These are phyloP conservation scores for Epinephelus cyanopodus DNA, from an alignment of 2,113 vertebrate genomes.

Conservation along the genomic window DNA sequence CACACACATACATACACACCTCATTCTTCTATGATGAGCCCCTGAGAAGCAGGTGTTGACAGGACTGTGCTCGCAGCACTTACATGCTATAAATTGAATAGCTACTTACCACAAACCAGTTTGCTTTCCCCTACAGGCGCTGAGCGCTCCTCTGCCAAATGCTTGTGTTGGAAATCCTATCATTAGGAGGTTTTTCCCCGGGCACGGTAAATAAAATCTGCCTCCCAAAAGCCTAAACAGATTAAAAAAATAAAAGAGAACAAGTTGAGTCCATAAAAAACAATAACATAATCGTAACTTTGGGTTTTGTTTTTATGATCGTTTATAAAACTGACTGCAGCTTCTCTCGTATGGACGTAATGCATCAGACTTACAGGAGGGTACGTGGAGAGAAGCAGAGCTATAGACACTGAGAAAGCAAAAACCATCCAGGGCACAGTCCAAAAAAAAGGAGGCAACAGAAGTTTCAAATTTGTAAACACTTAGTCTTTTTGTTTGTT, in stretches of 20 bases:
- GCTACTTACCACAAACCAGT: not conserved
- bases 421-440: no score
- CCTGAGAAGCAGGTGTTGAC: constrained; percentile 9
- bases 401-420: no score
- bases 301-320: not conserved
- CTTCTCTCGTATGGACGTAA: not conserved
- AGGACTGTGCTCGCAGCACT: not conserved
- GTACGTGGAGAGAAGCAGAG: no score
- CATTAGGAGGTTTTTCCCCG: not conserved
- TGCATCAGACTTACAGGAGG: no score
- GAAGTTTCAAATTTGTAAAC: no score
- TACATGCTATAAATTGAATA: not conserved
- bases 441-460: no score
- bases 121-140: not conserved
- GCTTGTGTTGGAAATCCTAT: not conserved
- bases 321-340: not conserved
- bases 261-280: not conserved
- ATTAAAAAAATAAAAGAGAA: not conserved
- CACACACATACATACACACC: not conserved
- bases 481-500: no score
- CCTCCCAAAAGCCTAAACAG: not conserved
- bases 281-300: not conserved
- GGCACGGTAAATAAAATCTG: not conserved
- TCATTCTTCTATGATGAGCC: not conserved
- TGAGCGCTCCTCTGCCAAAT: not conserved